A percentile compares a stretch with the other conserved stretches of the same genome.
These are phyloP conservation scores for Deladenus siricidicola DNA, from an alignment of 2,888 invertebrate species.

Conservation along the genomic window DNA sequence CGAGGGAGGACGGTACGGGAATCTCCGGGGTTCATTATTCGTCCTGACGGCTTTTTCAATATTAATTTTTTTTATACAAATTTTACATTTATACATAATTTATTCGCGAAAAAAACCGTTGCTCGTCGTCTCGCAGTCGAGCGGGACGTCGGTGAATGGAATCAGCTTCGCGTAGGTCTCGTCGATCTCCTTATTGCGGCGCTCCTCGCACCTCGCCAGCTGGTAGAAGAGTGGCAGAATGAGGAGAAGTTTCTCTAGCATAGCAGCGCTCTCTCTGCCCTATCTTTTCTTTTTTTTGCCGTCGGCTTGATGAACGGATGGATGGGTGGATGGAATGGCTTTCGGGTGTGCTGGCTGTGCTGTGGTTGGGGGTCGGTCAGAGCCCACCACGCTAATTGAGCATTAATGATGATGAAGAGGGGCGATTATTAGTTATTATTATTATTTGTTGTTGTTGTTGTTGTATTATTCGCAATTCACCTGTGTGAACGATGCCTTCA, in stretches of 20 bases:
- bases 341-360: too few species aligned
- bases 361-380: too few species aligned
- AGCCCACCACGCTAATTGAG: too few species aligned
- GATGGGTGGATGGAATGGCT: too few species aligned
- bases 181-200: slow-evolving; percentile 25
- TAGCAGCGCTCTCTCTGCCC: not conserved
- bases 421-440: too few species aligned
- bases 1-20: not conserved
- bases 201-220: too few species aligned
- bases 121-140: slow-evolving; percentile 17
- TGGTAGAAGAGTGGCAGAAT: not conserved
- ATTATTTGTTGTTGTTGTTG: too few species aligned
- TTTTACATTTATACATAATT: not conserved
- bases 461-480: too few species aligned
- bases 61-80: not conserved
- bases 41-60: not conserved
- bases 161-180: slow-evolving; percentile 25
- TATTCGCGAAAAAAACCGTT: not conserved
- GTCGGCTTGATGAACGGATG: too few species aligned
- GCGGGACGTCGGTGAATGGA: slow-evolving; percentile 24
- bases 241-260: not conserved
- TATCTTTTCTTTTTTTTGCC: too few species aligned
- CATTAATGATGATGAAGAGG: too few species aligned
- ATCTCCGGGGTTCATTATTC: not conserved
- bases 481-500: too few species aligned